Evolutionary conservation across 1,140 invertebrate species (phyloP), one percentile per base, ranked within the genome.

Genomic region (Lethocerus indicus): DNA sequence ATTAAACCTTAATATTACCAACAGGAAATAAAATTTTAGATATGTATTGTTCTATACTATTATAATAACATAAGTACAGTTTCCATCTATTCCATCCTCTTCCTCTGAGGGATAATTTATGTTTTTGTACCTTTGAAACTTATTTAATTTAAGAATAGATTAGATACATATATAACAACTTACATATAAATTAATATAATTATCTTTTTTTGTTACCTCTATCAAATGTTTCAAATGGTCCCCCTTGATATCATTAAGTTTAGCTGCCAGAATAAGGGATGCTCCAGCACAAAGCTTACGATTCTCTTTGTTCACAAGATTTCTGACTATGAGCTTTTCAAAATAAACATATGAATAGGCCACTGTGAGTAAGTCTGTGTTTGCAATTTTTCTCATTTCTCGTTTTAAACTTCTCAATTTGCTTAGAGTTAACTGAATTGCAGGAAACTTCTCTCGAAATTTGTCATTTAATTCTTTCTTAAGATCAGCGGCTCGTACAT

Each of bases 381-480:
- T 72, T 2, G 85, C 87, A 52, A 96, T 94, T 69, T 89, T 87
- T 20, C 83, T 72, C 88, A 97, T 90, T 71, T 96, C 91, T 56
- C 86, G 76, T 67, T 97, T 97, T 43, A 97, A 76, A 63, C 87
- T 94, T 66, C 91, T 72, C 26, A 98, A 68, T 74, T 98, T 98
- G 66, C 90, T 96, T n/a, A 98, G 71, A 1, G 91, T 95, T 1
- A 98, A 69, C 62, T 95, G 85, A 53, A 97, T 83, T 55, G 89
- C 78, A 1, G 93, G 93, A 70, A 96, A 97, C 61, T 90, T 90
- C 59, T 91, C 88, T 58, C 78, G 76, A 61, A 98, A 98, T 67
- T 96, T 95, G 60, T 96, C 92, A 68, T 98, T 98, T 0, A 97
- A 69, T 69, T 97, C 93, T 65, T 92, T 94, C 63, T 97, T 97